Evolutionary conservation across 2,113 vertebrate genomes (phyloP).

Genomic region (Oncorhynchus kisutch): DNA sequence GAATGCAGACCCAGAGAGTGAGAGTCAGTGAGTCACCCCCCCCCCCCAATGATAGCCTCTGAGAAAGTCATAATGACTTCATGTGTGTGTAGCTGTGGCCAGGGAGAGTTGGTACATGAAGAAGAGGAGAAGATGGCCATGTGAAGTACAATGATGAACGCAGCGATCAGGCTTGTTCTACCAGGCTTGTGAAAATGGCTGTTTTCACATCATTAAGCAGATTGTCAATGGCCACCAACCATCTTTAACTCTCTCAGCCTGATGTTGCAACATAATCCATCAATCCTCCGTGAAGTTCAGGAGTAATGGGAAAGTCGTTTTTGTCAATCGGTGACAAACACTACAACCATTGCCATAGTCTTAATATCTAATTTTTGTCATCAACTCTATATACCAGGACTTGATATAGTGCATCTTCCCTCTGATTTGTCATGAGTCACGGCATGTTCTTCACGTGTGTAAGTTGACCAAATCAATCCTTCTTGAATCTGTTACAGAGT

Average conservation of each 20-base stretch:
- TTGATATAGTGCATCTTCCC: background rate
- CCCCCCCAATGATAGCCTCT: conserved; percentile 15
- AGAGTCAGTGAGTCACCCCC: background rate
- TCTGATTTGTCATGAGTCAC: no score
- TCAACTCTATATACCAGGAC: background rate
- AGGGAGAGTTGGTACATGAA: conserved; percentile 45
- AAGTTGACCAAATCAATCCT: background rate
- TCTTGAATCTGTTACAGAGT: no score
- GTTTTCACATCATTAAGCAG: conserved; percentile 49
- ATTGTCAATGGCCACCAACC: background rate
- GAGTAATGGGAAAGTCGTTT: no score
- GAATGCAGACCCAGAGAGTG: conserved; percentile 28
- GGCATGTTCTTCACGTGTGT: no score
- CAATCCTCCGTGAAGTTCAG: background rate
- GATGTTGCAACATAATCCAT: background rate
- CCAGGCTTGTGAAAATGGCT: conserved; percentile 35
- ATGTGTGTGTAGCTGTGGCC: conserved; percentile 50
- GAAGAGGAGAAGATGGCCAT: conserved; percentile 16
- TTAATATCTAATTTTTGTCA: background rate
- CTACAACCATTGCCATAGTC: background rate
- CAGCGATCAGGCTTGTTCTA: no score
- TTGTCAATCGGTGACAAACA: background rate
- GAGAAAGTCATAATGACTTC: conserved; percentile 45
- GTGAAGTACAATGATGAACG: no score
- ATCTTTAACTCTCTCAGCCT: background rate